These are phyloP conservation scores for Callospermophilus lateralis DNA, from an alignment of 2,113 vertebrate species.

Conservation along the genomic window DNA sequence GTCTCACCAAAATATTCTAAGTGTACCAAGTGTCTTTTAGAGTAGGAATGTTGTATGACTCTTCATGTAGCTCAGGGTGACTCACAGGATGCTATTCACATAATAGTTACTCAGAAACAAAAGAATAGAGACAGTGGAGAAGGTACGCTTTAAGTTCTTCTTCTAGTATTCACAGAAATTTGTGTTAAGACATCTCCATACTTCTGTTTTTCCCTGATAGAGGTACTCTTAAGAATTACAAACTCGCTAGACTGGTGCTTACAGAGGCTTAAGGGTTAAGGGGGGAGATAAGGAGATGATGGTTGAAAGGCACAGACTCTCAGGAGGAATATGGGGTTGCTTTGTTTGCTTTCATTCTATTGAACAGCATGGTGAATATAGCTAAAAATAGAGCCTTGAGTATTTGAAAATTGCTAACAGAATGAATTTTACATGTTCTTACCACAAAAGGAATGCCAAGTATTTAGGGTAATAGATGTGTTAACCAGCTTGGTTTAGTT, in stretches of 20 bases:
- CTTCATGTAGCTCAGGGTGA: not conserved
- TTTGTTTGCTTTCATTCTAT: not conserved
- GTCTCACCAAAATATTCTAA: not conserved
- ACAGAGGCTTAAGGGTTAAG: not conserved
- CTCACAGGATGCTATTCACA: not conserved
- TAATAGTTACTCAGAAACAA: not conserved
- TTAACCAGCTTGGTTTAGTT: not conserved
- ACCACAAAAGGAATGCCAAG: not conserved
- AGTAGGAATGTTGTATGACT: not conserved
- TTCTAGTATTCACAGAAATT: not conserved
- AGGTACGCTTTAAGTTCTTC: accelerated
- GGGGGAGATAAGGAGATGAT: not conserved
- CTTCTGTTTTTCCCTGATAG: not conserved
- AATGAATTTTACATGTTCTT: not conserved
- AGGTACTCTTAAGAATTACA: not conserved
- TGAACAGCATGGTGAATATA: not conserved
- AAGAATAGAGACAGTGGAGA: not conserved
- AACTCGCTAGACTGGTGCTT: not conserved
- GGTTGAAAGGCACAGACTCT: not conserved
- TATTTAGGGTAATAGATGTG: not conserved
- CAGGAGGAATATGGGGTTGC: not conserved
- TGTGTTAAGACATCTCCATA: not conserved
- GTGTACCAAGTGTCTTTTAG: not conserved
- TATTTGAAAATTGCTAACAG: not conserved
- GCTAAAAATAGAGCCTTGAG: not conserved